Percentiles rank a stretch among this genome's conserved stretches.
Evolutionary conservation across 2,113 vertebrate genomes (phyloP).

Genomic region (Hippocampus zosterae): DNA sequence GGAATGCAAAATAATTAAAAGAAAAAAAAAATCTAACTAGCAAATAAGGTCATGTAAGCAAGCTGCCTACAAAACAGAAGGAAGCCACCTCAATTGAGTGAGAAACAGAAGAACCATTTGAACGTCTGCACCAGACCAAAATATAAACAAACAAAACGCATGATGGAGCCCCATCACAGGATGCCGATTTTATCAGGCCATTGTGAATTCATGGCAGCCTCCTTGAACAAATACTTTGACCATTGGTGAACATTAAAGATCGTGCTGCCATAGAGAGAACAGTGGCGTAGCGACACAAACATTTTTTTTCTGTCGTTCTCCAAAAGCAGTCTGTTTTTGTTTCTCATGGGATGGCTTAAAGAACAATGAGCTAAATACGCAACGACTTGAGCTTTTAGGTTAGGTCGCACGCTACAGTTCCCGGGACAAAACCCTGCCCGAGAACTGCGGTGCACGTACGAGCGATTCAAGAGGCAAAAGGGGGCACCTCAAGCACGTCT

Average conservation of each 20-base stretch:
- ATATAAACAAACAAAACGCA: conserved; percentile 60
- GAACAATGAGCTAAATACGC: conserved; percentile 50
- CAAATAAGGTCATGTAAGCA: conserved; percentile 71
- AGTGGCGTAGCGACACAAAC: conserved; percentile 57
- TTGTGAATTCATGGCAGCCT: conserved; percentile 30
- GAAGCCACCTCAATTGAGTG: conserved; percentile 73
- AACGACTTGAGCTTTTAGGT: conserved; percentile 44
- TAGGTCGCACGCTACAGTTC: conserved; percentile 52
- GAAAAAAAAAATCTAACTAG: conserved; percentile 33
- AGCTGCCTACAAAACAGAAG: conserved; percentile 81
- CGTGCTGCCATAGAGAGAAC: conserved; percentile 50
- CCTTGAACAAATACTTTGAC: conserved; percentile 46
- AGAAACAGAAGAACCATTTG: conserved; percentile 44
- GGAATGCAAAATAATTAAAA: conserved; percentile 46
- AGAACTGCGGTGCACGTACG: conserved; percentile 51
- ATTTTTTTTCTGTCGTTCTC: conserved; percentile 70
- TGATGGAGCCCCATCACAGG: conserved; percentile 56
- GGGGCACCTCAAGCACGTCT: conserved; percentile 31
- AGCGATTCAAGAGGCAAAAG: conserved; percentile 43
- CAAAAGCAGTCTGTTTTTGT: conserved; percentile 63
- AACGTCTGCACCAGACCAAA: conserved; percentile 65
- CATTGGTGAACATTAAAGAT: conserved; percentile 53
- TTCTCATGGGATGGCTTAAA: conserved; percentile 61
- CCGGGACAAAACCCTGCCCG: conserved; percentile 45
- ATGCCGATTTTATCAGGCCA: conserved; percentile 26